phyloP scores from a whole-genome alignment of 92 coral and sea anemone species.

The Plumapathes pennacea region DNA sequence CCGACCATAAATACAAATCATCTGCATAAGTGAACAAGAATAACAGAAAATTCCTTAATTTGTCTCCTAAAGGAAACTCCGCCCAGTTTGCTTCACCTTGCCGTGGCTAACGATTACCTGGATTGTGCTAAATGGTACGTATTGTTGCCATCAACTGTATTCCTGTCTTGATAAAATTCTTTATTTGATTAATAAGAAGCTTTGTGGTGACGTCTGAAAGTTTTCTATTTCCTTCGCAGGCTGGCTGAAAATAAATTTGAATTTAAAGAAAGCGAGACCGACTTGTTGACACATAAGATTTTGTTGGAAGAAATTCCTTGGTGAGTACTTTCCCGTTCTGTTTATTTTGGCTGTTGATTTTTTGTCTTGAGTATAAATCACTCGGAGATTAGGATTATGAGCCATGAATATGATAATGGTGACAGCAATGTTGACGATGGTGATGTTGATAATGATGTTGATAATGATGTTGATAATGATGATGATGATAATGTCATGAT shows the following conservation, averaged over 20 bases:
- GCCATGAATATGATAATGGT: background rate
- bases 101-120: slow-evolving; percentile 89
- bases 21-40: no score
- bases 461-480: no score
- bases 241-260: slow-evolving; percentile 65
- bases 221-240: slow-evolving; percentile 32
- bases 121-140: slow-evolving; percentile 87
- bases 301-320: slow-evolving; percentile 85
- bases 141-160: background rate
- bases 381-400: no score
- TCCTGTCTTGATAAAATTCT: background rate
- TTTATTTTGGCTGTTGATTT: no score
- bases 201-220: background rate
- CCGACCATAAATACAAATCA: no score
- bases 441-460: no score
- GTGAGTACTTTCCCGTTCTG: slow-evolving; percentile 27
- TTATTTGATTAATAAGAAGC: background rate
- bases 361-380: background rate
- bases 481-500: no score
- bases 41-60: no score
- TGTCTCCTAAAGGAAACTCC: slow-evolving; percentile 47
- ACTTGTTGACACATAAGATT: slow-evolving; percentile 79
- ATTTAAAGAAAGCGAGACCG: slow-evolving; percentile 78
- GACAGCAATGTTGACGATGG: no score
- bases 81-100: slow-evolving; percentile 82